Conservation (phyloP, 2,113 vertebrate species). For the Capra hircus region DNA sequence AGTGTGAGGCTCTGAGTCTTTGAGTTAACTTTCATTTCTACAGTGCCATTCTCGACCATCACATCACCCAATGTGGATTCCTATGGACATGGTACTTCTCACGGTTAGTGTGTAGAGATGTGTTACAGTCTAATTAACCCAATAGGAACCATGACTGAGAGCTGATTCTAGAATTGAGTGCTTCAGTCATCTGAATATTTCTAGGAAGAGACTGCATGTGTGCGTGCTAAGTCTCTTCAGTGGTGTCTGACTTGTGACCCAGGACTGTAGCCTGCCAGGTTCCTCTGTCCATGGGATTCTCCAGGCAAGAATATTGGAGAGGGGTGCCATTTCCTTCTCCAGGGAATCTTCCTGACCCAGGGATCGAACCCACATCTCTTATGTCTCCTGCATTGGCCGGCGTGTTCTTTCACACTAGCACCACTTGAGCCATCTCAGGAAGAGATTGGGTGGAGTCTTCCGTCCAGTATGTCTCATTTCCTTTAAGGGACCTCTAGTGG, state of each 20-base stretch:
- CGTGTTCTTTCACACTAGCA: neutral
- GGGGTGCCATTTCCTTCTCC: neutral
- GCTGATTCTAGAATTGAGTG: neutral
- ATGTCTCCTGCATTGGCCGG: neutral
- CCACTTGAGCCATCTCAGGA: neutral
- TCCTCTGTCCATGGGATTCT: neutral
- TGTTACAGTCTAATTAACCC: neutral
- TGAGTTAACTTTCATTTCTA: neutral
- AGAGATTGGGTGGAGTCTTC: neutral
- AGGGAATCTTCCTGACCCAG: neutral
- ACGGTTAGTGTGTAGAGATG: neutral
- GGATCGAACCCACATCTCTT: neutral
- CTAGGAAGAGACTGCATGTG: neutral
- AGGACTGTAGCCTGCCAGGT: neutral
- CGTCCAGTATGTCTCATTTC: neutral
- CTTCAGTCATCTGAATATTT: neutral
- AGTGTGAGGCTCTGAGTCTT: neutral
- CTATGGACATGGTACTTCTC: neutral
- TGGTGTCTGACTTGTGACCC: neutral
- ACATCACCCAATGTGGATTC: neutral
- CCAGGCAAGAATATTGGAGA: neutral
- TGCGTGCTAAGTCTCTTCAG: neutral
- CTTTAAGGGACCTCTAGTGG: neutral
- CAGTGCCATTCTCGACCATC: neutral
- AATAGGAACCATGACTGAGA: neutral